A percentile compares a stretch with the other conserved stretches of the same genome.
phyloP scores from a whole-genome alignment of 2,888 invertebrate species.

The Linyphia triangularis region DNA sequence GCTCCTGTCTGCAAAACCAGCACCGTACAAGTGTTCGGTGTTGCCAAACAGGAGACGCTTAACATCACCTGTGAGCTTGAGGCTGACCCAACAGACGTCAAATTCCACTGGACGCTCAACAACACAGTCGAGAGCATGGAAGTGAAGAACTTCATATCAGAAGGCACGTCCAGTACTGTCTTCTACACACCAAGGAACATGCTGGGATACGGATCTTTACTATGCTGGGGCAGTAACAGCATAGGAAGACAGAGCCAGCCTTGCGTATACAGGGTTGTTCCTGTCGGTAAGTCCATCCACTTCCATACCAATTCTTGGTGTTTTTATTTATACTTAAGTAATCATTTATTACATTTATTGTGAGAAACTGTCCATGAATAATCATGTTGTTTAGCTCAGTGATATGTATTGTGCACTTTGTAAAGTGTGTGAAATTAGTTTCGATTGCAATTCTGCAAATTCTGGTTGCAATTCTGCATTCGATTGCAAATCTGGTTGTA shows the following conservation, averaged over 20 bases:
- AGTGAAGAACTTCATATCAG: constrained; percentile 81
- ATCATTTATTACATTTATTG: neutral
- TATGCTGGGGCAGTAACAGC: constrained; percentile 90
- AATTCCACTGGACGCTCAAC: constrained; percentile 76
- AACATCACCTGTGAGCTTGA: constrained; percentile 76
- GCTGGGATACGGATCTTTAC: constrained; percentile 92
- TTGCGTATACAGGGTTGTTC: constrained; percentile 94
- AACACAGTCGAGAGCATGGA: constrained; percentile 72
- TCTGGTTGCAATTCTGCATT: neutral
- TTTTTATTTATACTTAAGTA: neutral
- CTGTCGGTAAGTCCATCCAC: constrained; percentile 85
- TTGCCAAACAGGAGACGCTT: constrained; percentile 89
- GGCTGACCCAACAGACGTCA: constrained; percentile 75
- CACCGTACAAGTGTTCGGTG: constrained; percentile 91
- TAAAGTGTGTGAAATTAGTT: neutral
- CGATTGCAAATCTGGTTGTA: neutral
- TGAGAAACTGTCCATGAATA: neutral
- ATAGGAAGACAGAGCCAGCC: constrained; percentile 92
- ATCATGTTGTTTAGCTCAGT: constrained; percentile 73
- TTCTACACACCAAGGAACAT: constrained; percentile 93
- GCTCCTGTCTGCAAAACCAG: constrained; percentile 92
- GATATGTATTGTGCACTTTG: constrained; percentile 61
- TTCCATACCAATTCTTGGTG: constrained; percentile 2
- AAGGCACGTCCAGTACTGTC: constrained; percentile 89
- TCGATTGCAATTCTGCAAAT: neutral